Conservation (phyloP, 2,797 vertebrate genomes). For the Rhinatrema bivittatum region DNA sequence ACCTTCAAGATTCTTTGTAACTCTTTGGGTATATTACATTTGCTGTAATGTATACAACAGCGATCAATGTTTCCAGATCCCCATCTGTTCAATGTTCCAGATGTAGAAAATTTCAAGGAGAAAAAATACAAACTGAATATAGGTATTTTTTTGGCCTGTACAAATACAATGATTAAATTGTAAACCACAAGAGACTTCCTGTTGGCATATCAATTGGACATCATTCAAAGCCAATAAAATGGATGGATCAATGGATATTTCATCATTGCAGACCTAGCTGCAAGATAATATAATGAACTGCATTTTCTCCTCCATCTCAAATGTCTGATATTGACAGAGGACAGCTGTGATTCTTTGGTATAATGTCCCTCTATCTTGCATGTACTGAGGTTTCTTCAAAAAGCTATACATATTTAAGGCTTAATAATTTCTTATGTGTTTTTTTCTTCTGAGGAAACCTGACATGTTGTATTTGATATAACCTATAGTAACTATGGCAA, state of each 20-base stretch:
- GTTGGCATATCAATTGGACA: conserved; percentile 11
- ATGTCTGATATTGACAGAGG: not conserved
- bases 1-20: no score
- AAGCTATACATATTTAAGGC: conserved; percentile 11
- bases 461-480: conserved; percentile 11
- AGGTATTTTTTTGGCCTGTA: conserved; percentile 3
- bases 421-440: conserved; percentile 17
- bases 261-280: conserved; percentile 28
- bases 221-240: conserved; percentile 16
- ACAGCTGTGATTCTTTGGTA: conserved; percentile 19
- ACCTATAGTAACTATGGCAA: conserved; percentile 14
- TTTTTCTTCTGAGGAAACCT: conserved; percentile 27
- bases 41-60: conserved; percentile 29
- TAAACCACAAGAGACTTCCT: conserved; percentile 14
- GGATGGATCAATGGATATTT: conserved; percentile 24
- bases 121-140: conserved; percentile 15
- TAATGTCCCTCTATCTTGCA: conserved; percentile 14
- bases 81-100: conserved; percentile 18
- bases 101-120: conserved; percentile 15
- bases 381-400: conserved; percentile 2
- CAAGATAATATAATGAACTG: conserved; percentile 9
- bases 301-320: conserved; percentile 8
- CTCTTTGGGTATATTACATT: no score
- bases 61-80: conserved; percentile 20
- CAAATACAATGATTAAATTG: conserved; percentile 14